These are phyloP conservation scores for Leptopilina myrica DNA, from an alignment of 2,888 invertebrate species.

Conservation along the genomic window DNA sequence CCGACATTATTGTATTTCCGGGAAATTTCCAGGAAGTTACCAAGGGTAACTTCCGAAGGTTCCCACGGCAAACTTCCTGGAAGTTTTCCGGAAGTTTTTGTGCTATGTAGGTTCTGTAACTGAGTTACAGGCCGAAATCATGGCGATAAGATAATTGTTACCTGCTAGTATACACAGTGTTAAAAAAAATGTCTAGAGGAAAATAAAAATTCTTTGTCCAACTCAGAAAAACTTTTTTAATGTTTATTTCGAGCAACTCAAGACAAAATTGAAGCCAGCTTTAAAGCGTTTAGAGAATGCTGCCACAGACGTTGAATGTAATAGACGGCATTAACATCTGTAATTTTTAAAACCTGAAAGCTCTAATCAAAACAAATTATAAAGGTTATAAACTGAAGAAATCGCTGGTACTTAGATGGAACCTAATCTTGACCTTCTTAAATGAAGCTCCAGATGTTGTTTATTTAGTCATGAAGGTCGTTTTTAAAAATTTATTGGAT, in stretches of 20 bases:
- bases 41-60: no score
- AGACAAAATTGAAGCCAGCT: constrained; percentile 37
- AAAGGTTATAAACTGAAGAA: no score
- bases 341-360: constrained; percentile 7
- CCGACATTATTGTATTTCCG: no score
- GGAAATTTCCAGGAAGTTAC: no score
- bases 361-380: constrained; percentile 34
- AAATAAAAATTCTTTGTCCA: not conserved
- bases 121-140: no score
- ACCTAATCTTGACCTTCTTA: constrained; percentile 2
- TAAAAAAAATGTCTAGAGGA: not conserved
- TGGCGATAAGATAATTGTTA: no score
- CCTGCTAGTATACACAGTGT: constrained; percentile 23
- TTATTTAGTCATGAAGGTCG: not conserved
- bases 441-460: no score
- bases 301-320: not conserved
- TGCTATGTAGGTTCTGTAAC: no score
- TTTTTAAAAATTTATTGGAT: not conserved
- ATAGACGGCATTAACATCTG: not conserved
- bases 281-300: constrained; percentile 41
- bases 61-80: no score
- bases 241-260: not conserved
- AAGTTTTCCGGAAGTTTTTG: no score
- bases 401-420: not conserved
- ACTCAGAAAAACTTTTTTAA: not conserved